Conservation (phyloP, 2,888 invertebrate genomes). For the Dryomyza anilis region DNA sequence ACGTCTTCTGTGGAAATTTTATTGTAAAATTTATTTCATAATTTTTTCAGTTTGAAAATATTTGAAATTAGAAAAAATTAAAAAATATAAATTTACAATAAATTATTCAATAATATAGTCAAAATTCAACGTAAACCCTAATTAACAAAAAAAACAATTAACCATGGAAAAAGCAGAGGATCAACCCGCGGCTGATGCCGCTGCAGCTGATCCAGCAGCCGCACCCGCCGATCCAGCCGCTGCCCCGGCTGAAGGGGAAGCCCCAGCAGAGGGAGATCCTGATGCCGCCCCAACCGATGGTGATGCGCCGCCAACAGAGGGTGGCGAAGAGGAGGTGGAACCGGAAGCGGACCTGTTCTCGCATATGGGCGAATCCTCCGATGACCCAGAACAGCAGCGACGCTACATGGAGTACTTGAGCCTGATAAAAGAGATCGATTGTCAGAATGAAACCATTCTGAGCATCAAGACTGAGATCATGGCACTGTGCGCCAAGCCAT, state of each 20-base stretch:
- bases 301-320: conserved; percentile 18
- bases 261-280: conserved; percentile 10
- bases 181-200: no score
- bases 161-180: no score
- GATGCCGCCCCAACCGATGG: conserved; percentile 1
- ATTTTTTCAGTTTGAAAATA: conserved; percentile 14
- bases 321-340: conserved; percentile 28
- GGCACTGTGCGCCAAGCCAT: conserved; percentile 44
- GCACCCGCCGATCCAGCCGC: neutral
- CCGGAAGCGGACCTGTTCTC: conserved; percentile 41
- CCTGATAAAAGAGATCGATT: conserved; percentile 51
- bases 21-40: neutral
- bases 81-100: conserved; percentile 28
- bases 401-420: conserved; percentile 51
- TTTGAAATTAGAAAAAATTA: conserved; percentile 23
- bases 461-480: conserved; percentile 51
- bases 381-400: conserved; percentile 50
- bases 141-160: conserved; percentile 13
- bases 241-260: neutral
- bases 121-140: conserved; percentile 29
- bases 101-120: conserved; percentile 23
- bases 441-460: conserved; percentile 52
- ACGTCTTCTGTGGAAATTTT: neutral
- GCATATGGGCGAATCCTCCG: conserved; percentile 46
- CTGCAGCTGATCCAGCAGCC: neutral